Evolutionary conservation across 2,113 vertebrate genomes (phyloP).

Genomic region (Plecturocebus donacophilus): DNA sequence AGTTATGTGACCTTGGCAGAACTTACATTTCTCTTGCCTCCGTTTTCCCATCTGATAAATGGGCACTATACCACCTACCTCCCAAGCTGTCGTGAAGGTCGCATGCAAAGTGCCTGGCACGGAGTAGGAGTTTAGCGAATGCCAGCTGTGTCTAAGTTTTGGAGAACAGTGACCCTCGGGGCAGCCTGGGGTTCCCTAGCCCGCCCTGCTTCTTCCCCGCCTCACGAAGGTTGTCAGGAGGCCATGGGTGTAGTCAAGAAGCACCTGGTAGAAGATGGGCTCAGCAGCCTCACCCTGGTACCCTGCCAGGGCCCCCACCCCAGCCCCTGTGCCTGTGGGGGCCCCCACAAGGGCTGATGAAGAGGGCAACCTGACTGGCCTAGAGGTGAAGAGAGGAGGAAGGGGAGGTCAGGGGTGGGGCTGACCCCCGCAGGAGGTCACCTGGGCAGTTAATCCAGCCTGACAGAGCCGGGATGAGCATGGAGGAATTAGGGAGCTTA

Average conservation of each 20-base stretch:
- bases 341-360: not conserved
- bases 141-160: slow-evolving; percentile 8
- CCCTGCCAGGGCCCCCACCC: not conserved
- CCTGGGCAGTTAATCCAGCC: slow-evolving; percentile 79
- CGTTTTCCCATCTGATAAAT: not conserved
- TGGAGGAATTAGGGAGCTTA: slow-evolving; percentile 78
- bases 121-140: not conserved
- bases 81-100: not conserved
- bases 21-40: not conserved
- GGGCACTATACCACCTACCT: not conserved
- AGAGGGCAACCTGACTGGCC: not conserved
- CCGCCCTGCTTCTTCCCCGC: not conserved
- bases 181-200: not conserved
- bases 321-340: not conserved
- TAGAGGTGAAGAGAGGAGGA: slow-evolving; percentile 55
- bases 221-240: not conserved
- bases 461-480: slow-evolving; percentile 59
- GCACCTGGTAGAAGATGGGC: not conserved
- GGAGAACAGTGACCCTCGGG: not conserved
- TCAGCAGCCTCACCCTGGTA: not conserved
- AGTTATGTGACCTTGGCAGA: not conserved
- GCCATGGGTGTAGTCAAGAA: not conserved
- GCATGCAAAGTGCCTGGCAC: not conserved
- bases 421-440: slow-evolving; percentile 75
- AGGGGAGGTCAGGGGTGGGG: slow-evolving; percentile 71